Evolutionary conservation across 2,888 invertebrate species (phyloP), one percentile per base, ranked within the genome.

Genomic region (Chymomyza amoena): DNA sequence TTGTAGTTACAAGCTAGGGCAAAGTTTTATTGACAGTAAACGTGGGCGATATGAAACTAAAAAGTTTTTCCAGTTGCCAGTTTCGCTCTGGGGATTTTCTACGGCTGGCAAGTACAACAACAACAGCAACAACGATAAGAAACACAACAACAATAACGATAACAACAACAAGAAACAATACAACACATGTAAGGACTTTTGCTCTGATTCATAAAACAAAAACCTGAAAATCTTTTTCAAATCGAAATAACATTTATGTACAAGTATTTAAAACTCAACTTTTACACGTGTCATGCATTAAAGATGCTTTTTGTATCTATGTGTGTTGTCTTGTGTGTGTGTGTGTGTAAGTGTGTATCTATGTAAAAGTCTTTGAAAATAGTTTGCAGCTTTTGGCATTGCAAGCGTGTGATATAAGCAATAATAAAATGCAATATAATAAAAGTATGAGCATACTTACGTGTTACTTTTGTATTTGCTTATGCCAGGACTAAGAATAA

Each of bases 21-120:
- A 75, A 84, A 86, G 83, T 86, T 86, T 84, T 86, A 84, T 84
- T 86, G 84, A 84, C 83, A 86, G 80, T 84, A 84, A 84, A 84
- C 83, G 84, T 84, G 83, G 84, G 75, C 80, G 77, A 76, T 81
- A 74, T 66, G 71, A 80, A 81, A 81, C 81, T 77, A 75, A 45
- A 84, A 83, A 83, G 72, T 77, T 85, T 74, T 66, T 45, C 51
- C 75, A 71, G 69, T 50, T 54, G 20, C 20, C 7, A 54, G 54
- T 54, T 57, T 13, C 25, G 7, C 57, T 57, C 28, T 57, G 20
- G 57, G 54, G 54, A 54, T 54, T 54, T 54, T 15, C 16, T 54
- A 9, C 39, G 39, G 39, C 39, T 45, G 39, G 39, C 39, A 45
- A 45, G 39, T 13, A 45, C 39, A 45, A 13, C 39, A 13, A 45